Percentiles rank a stretch among this genome's conserved stretches.
Evolutionary conservation across 2,797 vertebrate species (phyloP).

Genomic region (Psittacula derbiana): DNA sequence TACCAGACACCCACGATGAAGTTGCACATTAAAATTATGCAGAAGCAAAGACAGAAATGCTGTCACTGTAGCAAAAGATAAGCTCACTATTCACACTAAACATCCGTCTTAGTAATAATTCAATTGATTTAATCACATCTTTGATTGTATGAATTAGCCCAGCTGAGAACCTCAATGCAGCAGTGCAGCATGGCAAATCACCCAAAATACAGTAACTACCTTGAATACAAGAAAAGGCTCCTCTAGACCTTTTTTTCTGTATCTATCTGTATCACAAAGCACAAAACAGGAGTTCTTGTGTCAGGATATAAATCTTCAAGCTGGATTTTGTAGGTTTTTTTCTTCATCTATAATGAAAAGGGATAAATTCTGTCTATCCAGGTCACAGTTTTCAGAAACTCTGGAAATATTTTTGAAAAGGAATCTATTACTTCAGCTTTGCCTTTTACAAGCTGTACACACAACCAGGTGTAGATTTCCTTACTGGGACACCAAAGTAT

Average conservation of each 20-base stretch:
- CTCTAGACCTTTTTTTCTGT: neutral
- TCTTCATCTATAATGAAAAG: neutral
- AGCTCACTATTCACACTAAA: neutral
- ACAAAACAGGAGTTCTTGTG: neutral
- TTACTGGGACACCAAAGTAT: neutral
- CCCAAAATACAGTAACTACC: neutral
- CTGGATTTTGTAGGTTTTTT: accelerated
- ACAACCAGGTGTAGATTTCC: neutral
- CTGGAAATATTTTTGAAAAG: neutral
- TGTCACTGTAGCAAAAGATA: neutral
- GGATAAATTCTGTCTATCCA: neutral
- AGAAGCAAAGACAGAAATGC: neutral
- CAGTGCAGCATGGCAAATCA: neutral
- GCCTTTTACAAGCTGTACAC: neutral
- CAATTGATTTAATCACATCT: neutral
- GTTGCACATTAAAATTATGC: neutral
- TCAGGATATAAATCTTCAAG: neutral
- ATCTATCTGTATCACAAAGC: neutral
- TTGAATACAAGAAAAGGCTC: neutral
- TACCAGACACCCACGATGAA: neutral
- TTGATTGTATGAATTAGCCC: neutral
- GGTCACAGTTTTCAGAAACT: neutral
- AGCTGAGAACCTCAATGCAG: neutral
- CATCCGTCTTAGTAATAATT: neutral
- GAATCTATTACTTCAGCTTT: neutral